These are phyloP conservation scores for Euglossa dilemma DNA, from an alignment of 1,140 invertebrate genomes.

Conservation along the genomic window DNA sequence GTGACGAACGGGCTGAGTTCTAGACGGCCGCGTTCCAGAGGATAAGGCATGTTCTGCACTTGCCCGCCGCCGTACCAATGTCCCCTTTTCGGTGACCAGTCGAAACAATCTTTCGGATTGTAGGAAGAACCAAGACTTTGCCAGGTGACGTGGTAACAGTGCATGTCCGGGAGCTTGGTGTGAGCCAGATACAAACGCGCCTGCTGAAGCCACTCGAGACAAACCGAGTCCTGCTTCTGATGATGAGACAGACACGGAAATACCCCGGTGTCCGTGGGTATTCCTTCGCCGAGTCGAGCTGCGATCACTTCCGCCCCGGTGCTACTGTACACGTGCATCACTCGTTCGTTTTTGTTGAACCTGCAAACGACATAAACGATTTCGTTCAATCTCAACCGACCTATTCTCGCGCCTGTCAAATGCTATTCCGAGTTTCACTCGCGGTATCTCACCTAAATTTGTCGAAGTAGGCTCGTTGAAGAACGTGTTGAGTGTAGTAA, in stretches of 20 bases:
- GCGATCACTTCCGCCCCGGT: slow-evolving; percentile 88
- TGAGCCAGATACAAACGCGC: slow-evolving; percentile 88
- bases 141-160: slow-evolving; percentile 93
- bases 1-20: slow-evolving; percentile 91
- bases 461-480: slow-evolving; percentile 91
- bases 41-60: slow-evolving; percentile 89
- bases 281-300: slow-evolving; percentile 86
- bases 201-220: slow-evolving; percentile 91
- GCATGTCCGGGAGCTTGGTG: slow-evolving; percentile 83
- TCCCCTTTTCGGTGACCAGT: slow-evolving; percentile 86
- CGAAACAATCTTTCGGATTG: slow-evolving; percentile 91
- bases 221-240: slow-evolving; percentile 84
- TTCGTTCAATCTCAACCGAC: no score
- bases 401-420: no score
- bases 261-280: slow-evolving; percentile 82
- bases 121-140: slow-evolving; percentile 86
- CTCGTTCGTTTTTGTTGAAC: slow-evolving; percentile 90
- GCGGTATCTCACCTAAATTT: slow-evolving; percentile 84
- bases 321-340: slow-evolving; percentile 88
- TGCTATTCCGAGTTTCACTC: no score
- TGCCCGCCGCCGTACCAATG: slow-evolving; percentile 93
- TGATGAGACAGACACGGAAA: slow-evolving; percentile 88
- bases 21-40: slow-evolving; percentile 88
- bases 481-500: slow-evolving; percentile 90
- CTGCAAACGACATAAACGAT: slow-evolving; percentile 76